Conservation (phyloP, 2,113 vertebrate species). For the Plestiodon gilberti region DNA sequence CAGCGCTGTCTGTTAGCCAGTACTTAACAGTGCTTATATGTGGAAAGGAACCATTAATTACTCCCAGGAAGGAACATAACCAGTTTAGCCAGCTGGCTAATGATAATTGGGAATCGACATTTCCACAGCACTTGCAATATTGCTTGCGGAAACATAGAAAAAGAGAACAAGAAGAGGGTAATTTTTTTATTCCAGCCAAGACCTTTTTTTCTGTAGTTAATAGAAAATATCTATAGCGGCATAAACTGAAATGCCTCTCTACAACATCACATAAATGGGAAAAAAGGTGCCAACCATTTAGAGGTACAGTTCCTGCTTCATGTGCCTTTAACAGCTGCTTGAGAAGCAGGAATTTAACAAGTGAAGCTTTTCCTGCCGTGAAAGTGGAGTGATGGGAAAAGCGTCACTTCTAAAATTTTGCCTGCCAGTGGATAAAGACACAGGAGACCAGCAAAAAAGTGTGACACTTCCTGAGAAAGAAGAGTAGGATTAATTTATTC, state of each 20-base stretch:
- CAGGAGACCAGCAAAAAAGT: too few species aligned
- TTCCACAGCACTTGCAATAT: background rate
- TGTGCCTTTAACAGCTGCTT: background rate
- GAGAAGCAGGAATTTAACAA: background rate
- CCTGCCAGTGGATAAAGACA: too few species aligned
- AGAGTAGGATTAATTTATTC: too few species aligned
- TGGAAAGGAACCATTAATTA: background rate
- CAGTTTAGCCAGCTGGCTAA: background rate
- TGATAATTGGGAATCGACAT: background rate
- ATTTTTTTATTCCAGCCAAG: background rate
- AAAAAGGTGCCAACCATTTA: too few species aligned
- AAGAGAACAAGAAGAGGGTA: background rate
- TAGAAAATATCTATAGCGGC: background rate
- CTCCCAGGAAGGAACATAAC: background rate
- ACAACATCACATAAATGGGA: background rate
- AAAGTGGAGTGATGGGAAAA: background rate
- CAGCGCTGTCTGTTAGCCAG: background rate
- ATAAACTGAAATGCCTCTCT: background rate
- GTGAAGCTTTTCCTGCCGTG: background rate
- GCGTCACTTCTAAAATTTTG: background rate
- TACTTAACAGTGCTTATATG: background rate
- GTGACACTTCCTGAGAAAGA: too few species aligned
- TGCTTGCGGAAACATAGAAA: background rate
- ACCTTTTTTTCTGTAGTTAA: background rate
- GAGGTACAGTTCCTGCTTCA: background rate